Evolutionary conservation across 2,797 vertebrate species (phyloP).

Genomic region (Sebastes cheni): DNA sequence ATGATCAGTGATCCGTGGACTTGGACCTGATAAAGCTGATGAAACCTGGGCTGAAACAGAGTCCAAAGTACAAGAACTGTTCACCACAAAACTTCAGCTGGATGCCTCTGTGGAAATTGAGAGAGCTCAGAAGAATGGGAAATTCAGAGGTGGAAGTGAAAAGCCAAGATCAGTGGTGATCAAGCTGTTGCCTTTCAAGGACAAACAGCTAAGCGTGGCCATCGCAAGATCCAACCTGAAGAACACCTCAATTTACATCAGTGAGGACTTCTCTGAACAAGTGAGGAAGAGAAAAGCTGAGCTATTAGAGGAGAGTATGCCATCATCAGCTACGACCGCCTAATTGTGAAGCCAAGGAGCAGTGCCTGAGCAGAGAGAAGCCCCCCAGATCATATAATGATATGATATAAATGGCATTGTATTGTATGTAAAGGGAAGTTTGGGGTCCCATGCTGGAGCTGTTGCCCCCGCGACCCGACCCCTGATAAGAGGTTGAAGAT

Average conservation of each 20-base stretch:
- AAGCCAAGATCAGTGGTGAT: neutral
- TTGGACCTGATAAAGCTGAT: neutral
- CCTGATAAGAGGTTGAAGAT: no score
- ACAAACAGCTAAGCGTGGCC: no score
- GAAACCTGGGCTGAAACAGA: neutral
- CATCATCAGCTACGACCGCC: no score
- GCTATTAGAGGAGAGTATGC: no score
- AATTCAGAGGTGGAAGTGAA: neutral
- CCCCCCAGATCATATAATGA: neutral
- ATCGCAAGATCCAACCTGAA: neutral
- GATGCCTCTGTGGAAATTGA: neutral
- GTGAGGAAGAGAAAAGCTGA: neutral
- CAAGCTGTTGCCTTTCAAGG: neutral
- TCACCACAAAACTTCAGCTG: neutral
- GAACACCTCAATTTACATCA: neutral
- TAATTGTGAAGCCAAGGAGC: neutral
- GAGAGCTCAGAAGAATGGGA: constrained; percentile 3
- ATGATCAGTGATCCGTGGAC: no score
- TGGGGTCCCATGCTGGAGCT: neutral
- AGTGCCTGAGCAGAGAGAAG: neutral
- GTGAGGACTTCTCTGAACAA: neutral
- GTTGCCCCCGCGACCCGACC: neutral
- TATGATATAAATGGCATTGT: neutral
- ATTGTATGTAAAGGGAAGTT: neutral
- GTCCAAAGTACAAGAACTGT: neutral